Base-by-base conservation (phyloP, 2,113 vertebrate genomes). In the Octodon degus region DNA sequence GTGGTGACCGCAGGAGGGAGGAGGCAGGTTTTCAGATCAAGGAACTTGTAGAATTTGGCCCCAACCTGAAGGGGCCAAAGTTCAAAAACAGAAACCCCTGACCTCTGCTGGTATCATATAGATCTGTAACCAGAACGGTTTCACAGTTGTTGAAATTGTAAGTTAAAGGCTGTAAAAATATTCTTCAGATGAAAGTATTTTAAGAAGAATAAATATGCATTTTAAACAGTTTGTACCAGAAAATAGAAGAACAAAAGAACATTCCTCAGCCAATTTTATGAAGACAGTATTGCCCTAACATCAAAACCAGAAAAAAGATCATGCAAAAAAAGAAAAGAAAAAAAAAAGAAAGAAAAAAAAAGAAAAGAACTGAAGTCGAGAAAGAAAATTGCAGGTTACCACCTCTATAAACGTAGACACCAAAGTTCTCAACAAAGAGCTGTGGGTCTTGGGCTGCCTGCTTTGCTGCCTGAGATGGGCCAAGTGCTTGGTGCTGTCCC, bases 151-250 rank as follows among this genome's bases (percentile, higher is more conserved):
- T 62, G 37, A 79, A 89, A 62, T 50, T n/a, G 5, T 77, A 79
- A 72, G 8, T 65, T 84, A 83, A 86, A 81, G n/a, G 1, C 17
- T 89, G 8, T 40, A 14, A 40, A 68, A 67, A 86, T 68, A 95
- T 87, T 85, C 43, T 74, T 86, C 32, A 67, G 25, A 67, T 86
- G 60, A 74, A 94, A 67, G 40, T 83, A 92, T 50, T 89, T 85
- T 81, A 74, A 81, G 43, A 85, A 63, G 32, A 80, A 89, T 53
- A 60, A 65, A 89, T 9, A n/a, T 17, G 9, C 34, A 72, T 50
- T 81, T 92, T 81, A 82, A 19, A 82, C 8, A 95, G 5, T 17
- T 68, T 68, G 34, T 68, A 68, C 30, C 65, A 68, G 32, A 34
- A 68, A 68, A 65, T 30, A 65, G 62, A 63, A 63, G 25, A 63